phyloP scores from a whole-genome alignment of 2,888 invertebrate genomes.

The Ephialtes manifestator region DNA sequence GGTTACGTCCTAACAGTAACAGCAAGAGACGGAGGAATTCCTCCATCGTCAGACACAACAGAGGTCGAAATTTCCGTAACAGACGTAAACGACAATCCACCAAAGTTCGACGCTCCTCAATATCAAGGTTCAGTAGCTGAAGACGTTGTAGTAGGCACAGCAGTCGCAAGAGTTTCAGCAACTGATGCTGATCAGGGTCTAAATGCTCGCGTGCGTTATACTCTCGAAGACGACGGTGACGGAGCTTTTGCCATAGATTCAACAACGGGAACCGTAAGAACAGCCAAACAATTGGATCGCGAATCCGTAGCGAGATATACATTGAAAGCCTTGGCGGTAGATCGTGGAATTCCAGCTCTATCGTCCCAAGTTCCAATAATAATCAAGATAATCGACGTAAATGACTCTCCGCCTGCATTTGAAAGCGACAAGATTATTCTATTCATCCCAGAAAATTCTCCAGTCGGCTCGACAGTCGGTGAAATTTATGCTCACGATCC shows the following conservation, averaged over 20 bases:
- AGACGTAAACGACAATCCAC: slow-evolving; percentile 98
- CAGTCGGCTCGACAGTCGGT: slow-evolving; percentile 97
- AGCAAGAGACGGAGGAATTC: slow-evolving; percentile 96
- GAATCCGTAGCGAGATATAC: slow-evolving; percentile 96
- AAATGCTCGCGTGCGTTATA: slow-evolving; percentile 94
- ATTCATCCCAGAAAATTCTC: slow-evolving; percentile 98
- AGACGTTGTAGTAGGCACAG: slow-evolving; percentile 94
- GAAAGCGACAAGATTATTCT: slow-evolving; percentile 95
- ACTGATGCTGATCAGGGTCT: slow-evolving; percentile 94
- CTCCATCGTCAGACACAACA: slow-evolving; percentile 96
- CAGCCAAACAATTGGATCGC: slow-evolving; percentile 95
- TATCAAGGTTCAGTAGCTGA: slow-evolving; percentile 95
- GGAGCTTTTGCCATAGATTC: slow-evolving; percentile 97
- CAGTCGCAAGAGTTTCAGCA: slow-evolving; percentile 92
- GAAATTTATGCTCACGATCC: slow-evolving; percentile 96
- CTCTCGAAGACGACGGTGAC: slow-evolving; percentile 92
- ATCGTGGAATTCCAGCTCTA: slow-evolving; percentile 93
- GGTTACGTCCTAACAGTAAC: slow-evolving; percentile 96
- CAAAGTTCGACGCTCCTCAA: slow-evolving; percentile 93
- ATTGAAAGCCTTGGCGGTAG: slow-evolving; percentile 95
- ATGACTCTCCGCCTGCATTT: slow-evolving; percentile 96
- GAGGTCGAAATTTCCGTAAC: slow-evolving; percentile 98
- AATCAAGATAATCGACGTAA: slow-evolving; percentile 95
- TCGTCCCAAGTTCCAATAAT: slow-evolving; percentile 91
- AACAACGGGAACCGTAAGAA: slow-evolving; percentile 96